Evolutionary conservation across 2,888 invertebrate species (phyloP), one percentile per base, ranked within the genome.

Genomic region (Alloplasta piceator): DNA sequence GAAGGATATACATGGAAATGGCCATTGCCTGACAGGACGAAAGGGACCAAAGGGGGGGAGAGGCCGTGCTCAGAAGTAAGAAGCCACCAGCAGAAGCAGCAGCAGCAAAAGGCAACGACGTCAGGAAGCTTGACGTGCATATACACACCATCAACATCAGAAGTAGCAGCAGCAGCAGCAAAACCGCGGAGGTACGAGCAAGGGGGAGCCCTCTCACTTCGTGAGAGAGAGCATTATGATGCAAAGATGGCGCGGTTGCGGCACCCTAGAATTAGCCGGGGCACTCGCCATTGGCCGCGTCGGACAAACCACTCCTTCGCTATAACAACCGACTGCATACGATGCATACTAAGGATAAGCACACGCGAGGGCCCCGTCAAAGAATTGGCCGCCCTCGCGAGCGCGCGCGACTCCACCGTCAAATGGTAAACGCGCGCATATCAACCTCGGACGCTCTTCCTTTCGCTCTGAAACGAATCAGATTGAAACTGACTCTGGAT

Each of bases 201-300:
- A 84, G 87, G 85, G 90, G 87, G 90, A 87, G 84, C 86, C 83
- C 86, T 86, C 85, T 86, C 83, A 86, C 88, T 68, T 73, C 63
- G 71, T 86, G 87, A 61, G 67, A 66, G 75, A 75, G 75, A 87
- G 88, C 89, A 91, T 92, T 92, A 92, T 91, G 90, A 92, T 91
- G 92, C 92, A 92, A 92, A 92, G 92, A 92, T 92, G 92, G 92
- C 92, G 92, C 91, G 89, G 90, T 88, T 86, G 91, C 90, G 89
- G 91, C 90, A 92, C 91, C 92, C 92, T 92, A 92, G 92, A 91
- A 92, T 92, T 92, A 92, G 90, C 90, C 90, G 86, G 89, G 89
- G 89, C 90, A 92, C 91, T 92, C 91, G 92, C 92, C 92, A 92
- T 92, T 92, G 92, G 92, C 89, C 91, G 90, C 87, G 75, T 88